Conservation (phyloP, 2,888 invertebrate genomes). For the Drosophila barbarae region DNA sequence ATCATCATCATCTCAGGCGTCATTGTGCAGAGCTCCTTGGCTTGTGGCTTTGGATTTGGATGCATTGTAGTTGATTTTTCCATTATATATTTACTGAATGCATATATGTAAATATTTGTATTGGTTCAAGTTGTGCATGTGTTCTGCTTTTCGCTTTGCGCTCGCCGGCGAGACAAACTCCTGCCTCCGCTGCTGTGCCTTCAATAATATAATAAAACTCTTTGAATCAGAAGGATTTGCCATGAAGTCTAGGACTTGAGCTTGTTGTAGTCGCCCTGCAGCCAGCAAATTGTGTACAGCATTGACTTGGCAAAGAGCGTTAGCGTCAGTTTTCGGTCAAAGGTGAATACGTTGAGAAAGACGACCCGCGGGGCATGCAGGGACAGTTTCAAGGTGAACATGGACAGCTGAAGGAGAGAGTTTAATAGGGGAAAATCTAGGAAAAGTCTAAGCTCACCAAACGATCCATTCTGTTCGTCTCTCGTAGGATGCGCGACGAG, state of each 20-base stretch:
- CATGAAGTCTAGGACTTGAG: conserved; percentile 21
- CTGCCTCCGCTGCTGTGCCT: background rate
- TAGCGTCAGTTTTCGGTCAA: conserved; percentile 41
- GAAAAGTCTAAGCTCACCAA: conserved; percentile 9
- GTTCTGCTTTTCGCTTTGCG: conserved; percentile 16
- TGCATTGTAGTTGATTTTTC: conserved; percentile 31
- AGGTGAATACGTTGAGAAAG: conserved; percentile 35
- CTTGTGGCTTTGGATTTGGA: conserved; percentile 12
- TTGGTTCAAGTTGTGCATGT: conserved; percentile 32
- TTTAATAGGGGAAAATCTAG: background rate
- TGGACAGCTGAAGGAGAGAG: conserved; percentile 21
- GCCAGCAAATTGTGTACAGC: conserved; percentile 41
- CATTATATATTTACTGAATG: conserved; percentile 30
- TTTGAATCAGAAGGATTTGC: background rate
- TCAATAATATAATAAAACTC: conserved; percentile 17
- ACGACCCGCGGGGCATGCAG: conserved; percentile 28
- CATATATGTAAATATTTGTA: conserved; percentile 18
- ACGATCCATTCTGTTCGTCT: conserved; percentile 12
- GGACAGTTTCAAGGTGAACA: conserved; percentile 19
- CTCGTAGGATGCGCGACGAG: conserved; percentile 10
- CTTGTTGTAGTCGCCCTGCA: conserved; percentile 38
- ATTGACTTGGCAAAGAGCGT: conserved; percentile 31
- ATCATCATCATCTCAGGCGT: background rate
- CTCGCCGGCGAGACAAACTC: conserved; percentile 10
- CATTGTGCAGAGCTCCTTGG: conserved; percentile 10